Base-by-base conservation (phyloP, 1,140 invertebrate species). In the Caenorhabditis elegans region DNA sequence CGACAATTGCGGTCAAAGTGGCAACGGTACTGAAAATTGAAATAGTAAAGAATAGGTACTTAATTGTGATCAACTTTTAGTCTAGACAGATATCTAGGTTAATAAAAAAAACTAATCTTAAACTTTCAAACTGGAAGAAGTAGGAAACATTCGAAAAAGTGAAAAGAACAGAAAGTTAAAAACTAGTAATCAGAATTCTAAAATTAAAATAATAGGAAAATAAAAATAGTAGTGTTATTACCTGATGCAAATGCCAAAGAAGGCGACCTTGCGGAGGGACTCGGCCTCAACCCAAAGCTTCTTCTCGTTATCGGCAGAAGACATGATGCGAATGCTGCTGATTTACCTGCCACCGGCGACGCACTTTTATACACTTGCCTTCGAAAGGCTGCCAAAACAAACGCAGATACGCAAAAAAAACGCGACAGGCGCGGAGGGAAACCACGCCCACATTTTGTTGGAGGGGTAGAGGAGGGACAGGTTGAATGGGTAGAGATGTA, bases 1-100 rank as follows among this genome's bases (percentile, higher is more conserved):
- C 70, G 26, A 88, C 26, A 60, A 88, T 83, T n/a, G 87, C 86
- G 39, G 81, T 85, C 4, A 88, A 53, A 13, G 85, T 88, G 34
- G 87, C 86, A 19, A 88, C 77, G 24, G 87, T 88, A 49, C 82
- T 83, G 43, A 26, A 82, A 76, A 65, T 1, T 6, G 3, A 46
- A 79, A 48, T 39, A 60, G 0, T n/a, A 31, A 19, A 17, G 4
- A 43, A 43, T 15, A 15, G 15, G 39, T 43, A 43, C 8, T 19
- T 8, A n/a, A 26, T 19, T 5, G 5, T 19, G 6, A 26, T 5
- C 4, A 26, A 10, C 6, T 19, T n/a, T n/a, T n/a, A n/a, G n/a
- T n/a, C n/a, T n/a, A n/a, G n/a, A n/a, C n/a, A n/a, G n/a, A n/a
- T n/a, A n/a, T n/a, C n/a, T n/a, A n/a, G n/a, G n/a, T n/a, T n/a